Percentiles rank a stretch among this genome's conserved stretches.
These are phyloP conservation scores for Adrianichthys oophorus DNA, from an alignment of 2,797 vertebrate species.

Conservation along the genomic window DNA sequence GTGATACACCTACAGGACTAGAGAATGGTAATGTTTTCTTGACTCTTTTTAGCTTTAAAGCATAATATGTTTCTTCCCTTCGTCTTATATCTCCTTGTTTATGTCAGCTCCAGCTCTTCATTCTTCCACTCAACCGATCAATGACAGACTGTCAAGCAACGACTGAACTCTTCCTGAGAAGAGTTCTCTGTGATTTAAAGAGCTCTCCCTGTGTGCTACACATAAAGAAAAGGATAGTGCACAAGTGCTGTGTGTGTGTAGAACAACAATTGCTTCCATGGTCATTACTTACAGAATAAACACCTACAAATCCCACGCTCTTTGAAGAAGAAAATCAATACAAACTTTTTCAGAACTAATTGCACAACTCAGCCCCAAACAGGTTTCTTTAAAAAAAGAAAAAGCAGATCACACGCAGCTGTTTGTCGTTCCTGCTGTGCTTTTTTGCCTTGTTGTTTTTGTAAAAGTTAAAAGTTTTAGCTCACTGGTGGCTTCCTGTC, in stretches of 20 bases:
- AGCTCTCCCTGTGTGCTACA: constrained; percentile 13
- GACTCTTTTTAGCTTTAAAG: too few species aligned
- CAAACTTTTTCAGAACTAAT: constrained; percentile 43
- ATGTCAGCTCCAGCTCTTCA: neutral
- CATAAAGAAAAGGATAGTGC: constrained; percentile 19
- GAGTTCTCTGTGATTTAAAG: constrained; percentile 22
- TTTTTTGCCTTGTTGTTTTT: constrained; percentile 11
- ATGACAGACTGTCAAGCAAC: constrained; percentile 10
- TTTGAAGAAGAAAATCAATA: constrained; percentile 46
- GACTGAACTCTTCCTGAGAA: constrained; percentile 18
- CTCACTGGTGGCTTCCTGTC: constrained; percentile 8
- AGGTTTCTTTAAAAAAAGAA: constrained; percentile 26
- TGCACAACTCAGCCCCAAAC: constrained; percentile 33
- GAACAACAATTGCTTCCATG: constrained; percentile 49
- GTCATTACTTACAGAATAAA: constrained; percentile 45
- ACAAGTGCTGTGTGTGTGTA: constrained; percentile 19
- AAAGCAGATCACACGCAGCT: constrained; percentile 38
- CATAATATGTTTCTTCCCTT: too few species aligned
- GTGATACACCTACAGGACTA: too few species aligned
- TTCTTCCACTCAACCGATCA: constrained; percentile 6
- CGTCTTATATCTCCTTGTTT: neutral
- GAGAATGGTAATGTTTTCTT: too few species aligned
- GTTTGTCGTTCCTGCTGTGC: constrained; percentile 10
- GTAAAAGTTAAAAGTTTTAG: constrained; percentile 14
- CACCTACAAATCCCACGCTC: constrained; percentile 37